Evolutionary conservation across 2,797 vertebrate species (phyloP).

Genomic region (Dendrocincla fuliginosa): DNA sequence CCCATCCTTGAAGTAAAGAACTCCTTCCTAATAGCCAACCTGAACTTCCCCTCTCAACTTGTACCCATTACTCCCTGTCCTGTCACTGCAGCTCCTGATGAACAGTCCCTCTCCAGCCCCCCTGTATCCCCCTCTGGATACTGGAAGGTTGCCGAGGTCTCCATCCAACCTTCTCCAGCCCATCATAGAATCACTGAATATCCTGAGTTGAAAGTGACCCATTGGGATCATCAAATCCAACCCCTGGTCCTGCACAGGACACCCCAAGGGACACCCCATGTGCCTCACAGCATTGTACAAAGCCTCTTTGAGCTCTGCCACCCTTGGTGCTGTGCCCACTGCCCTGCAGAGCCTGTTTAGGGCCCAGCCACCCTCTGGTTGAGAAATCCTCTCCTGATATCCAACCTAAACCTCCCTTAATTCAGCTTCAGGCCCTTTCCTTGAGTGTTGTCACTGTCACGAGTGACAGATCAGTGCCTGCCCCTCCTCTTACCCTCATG

Average conservation of each 20-base stretch:
- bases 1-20: not conserved
- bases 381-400: not conserved
- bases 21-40: fast-evolving
- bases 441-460: not conserved
- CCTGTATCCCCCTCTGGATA: not conserved
- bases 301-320: not conserved
- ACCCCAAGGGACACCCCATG: not conserved
- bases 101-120: not conserved
- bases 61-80: not conserved
- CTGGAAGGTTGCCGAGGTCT: not conserved
- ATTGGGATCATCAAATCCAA: not conserved
- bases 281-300: not conserved
- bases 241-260: not conserved
- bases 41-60: not conserved
- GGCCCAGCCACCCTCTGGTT: not conserved
- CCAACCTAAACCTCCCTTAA: not conserved
- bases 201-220: not conserved
- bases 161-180: not conserved
- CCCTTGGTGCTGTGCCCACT: not conserved
- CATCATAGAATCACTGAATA: not conserved
- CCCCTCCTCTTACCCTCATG: not conserved
- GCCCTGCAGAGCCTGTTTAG: not conserved
- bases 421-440: not conserved
- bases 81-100: not conserved
- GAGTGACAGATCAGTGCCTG: not conserved